Conservation (phyloP, 1,140 invertebrate genomes). For the Acromyrmex heyeri region DNA sequence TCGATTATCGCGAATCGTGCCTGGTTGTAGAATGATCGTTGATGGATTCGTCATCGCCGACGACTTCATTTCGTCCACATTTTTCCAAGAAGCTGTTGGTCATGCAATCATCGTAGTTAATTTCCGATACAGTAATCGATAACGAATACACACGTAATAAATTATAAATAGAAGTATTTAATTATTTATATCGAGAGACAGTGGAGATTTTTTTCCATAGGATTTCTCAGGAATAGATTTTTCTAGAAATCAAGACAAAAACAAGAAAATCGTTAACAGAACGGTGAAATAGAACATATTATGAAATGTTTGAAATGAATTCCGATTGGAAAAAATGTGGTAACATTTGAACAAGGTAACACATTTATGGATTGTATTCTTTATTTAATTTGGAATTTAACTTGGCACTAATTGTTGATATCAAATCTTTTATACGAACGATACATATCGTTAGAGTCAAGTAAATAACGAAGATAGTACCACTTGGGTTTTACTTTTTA, state of each 20-base stretch:
- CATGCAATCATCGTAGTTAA: neutral
- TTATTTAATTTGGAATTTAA: too few species aligned
- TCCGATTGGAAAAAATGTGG: too few species aligned
- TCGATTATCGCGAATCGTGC: slow-evolving; percentile 4
- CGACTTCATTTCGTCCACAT: neutral
- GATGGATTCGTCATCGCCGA: neutral
- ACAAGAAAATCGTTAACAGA: neutral
- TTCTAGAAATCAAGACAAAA: neutral
- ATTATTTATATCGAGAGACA: neutral
- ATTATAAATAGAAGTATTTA: neutral
- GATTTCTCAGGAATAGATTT: neutral
- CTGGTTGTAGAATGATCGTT: neutral
- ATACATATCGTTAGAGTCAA: too few species aligned
- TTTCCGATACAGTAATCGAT: neutral
- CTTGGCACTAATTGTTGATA: too few species aligned
- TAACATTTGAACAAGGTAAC: too few species aligned
- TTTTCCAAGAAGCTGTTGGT: neutral
- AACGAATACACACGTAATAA: neutral
- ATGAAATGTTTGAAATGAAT: too few species aligned
- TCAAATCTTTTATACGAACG: too few species aligned
- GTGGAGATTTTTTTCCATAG: too few species aligned
- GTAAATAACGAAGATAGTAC: too few species aligned
- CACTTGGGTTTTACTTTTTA: too few species aligned
- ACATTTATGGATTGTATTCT: too few species aligned
- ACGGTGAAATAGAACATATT: too few species aligned